Conservation (phyloP, 2,113 vertebrate species). For the Albula goreensis region DNA sequence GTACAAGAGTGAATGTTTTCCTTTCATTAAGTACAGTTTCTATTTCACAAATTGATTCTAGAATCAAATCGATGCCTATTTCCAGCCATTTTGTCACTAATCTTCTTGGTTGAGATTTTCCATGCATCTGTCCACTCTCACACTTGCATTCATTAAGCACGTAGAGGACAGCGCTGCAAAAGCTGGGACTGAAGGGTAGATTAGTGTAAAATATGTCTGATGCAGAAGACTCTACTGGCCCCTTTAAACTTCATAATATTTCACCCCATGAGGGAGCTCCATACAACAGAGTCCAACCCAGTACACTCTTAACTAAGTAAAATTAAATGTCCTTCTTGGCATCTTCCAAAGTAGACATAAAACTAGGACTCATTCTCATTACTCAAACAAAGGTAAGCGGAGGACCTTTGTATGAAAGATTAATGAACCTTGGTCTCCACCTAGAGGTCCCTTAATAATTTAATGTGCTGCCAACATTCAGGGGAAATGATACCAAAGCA, state of each 20-base stretch:
- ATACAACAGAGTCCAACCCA: neutral
- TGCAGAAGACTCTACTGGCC: neutral
- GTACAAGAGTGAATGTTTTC: neutral
- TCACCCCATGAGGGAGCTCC: neutral
- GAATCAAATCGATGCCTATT: neutral
- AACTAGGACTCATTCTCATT: neutral
- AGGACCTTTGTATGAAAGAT: neutral
- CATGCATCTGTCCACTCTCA: neutral
- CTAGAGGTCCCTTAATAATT: slow-evolving; percentile 1
- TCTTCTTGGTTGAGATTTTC: neutral
- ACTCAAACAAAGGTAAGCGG: neutral
- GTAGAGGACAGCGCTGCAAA: neutral
- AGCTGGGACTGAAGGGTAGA: neutral
- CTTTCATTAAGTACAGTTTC: neutral
- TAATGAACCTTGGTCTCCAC: neutral
- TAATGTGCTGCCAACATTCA: neutral
- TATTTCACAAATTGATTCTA: neutral
- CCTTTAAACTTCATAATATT: neutral
- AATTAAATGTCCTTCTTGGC: neutral
- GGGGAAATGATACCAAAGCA: slow-evolving; percentile 5
- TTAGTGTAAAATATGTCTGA: neutral
- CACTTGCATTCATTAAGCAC: neutral
- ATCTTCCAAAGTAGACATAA: neutral
- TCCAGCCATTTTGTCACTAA: neutral
- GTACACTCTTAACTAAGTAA: neutral